These are phyloP conservation scores for Sardinella longiceps DNA, from an alignment of 2,797 vertebrate species.

Conservation along the genomic window DNA sequence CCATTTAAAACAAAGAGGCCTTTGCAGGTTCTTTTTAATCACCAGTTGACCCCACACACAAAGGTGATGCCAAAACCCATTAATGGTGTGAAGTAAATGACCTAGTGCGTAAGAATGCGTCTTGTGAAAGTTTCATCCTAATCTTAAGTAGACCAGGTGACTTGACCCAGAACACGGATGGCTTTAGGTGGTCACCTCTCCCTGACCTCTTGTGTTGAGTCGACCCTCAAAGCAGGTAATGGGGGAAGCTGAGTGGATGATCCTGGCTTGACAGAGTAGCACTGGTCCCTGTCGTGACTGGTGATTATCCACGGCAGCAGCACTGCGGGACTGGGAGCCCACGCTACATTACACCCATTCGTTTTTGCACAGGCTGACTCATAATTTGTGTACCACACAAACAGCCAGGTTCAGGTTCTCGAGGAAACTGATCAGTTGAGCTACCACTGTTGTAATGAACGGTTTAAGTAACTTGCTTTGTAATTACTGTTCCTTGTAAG, in stretches of 20 bases:
- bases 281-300: not conserved
- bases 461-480: not conserved
- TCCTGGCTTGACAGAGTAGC: not conserved
- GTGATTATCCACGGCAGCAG: not conserved
- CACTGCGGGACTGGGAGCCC: not conserved
- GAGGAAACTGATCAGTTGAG: not conserved
- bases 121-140: slow-evolving; percentile 5
- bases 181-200: not conserved
- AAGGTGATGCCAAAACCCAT: not conserved
- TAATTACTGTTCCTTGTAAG: not conserved
- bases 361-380: not conserved
- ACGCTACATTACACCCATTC: not conserved
- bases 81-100: slow-evolving; percentile 19
- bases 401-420: not conserved
- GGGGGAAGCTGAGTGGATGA: not conserved
- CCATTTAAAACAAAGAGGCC: not conserved
- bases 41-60: not conserved
- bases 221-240: not conserved
- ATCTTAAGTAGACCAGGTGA: not conserved
- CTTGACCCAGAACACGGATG: not conserved
- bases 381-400: not conserved
- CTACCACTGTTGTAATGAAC: not conserved
- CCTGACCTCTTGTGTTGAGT: not conserved
- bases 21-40: not conserved
- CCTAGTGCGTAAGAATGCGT: not conserved